phyloP scores from a whole-genome alignment of 2,888 invertebrate species.

The Xylophagus ater region DNA sequence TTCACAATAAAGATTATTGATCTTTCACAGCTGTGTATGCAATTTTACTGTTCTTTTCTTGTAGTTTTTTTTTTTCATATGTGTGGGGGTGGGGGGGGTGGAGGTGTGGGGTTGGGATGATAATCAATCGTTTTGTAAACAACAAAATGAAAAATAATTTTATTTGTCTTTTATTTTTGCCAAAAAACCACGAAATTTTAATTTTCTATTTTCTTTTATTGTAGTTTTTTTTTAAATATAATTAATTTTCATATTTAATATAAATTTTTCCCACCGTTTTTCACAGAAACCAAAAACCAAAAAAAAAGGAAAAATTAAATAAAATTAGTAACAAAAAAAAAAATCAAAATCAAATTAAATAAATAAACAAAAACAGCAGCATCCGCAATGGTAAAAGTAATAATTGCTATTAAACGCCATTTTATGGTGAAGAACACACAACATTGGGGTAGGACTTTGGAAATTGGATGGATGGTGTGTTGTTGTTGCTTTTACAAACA shows the following conservation, averaged over 20 bases:
- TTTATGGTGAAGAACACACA: constrained; percentile 8
- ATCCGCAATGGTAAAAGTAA: not conserved
- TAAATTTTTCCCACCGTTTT: too few species aligned
- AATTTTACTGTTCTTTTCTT: too few species aligned
- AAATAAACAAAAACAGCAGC: not conserved
- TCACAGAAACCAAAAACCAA: too few species aligned
- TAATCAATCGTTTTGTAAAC: too few species aligned
- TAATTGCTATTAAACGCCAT: constrained; percentile 10
- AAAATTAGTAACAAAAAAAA: not conserved
- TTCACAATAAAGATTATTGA: too few species aligned
- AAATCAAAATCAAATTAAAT: not conserved
- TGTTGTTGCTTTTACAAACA: too few species aligned
- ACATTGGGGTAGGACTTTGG: constrained; percentile 15
- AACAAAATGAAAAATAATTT: not conserved
- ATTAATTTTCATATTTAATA: not conserved
- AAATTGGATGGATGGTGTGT: too few species aligned
- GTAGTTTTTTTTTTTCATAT: too few species aligned
- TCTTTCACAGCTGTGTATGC: too few species aligned
- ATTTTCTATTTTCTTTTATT: not conserved
- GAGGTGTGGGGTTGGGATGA: too few species aligned
- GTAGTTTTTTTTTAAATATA: not conserved
- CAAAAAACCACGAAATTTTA: too few species aligned
- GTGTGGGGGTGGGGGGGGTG: too few species aligned
- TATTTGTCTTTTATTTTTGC: not conserved
- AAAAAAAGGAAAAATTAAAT: not conserved